These are phyloP conservation scores for Drosophila nannoptera DNA, from an alignment of 1,140 invertebrate species.

Conservation along the genomic window DNA sequence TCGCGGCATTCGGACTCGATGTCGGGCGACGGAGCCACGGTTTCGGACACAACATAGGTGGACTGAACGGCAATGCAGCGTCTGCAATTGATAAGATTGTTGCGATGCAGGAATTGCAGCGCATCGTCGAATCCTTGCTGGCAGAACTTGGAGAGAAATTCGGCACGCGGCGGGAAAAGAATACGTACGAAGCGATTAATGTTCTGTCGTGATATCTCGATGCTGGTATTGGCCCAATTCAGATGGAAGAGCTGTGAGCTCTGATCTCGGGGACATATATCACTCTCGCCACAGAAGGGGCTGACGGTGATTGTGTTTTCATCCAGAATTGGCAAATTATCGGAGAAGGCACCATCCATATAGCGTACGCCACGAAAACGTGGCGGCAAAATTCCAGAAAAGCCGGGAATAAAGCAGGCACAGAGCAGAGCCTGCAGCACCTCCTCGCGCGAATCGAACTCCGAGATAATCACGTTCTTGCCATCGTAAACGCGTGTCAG, in stretches of 20 bases:
- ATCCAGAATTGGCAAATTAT: slow-evolving; percentile 96
- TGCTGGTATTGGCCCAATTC: slow-evolving; percentile 95
- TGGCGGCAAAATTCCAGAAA: slow-evolving; percentile 95
- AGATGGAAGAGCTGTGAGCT: slow-evolving; percentile 93
- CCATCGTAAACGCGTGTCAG: slow-evolving; percentile 96
- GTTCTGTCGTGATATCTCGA: slow-evolving; percentile 95
- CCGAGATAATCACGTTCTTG: slow-evolving; percentile 95
- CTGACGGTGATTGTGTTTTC: slow-evolving; percentile 97
- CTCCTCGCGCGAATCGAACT: slow-evolving; percentile 95
- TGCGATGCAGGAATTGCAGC: slow-evolving; percentile 93
- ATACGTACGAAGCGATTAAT: slow-evolving; percentile 94
- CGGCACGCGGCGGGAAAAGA: slow-evolving; percentile 95
- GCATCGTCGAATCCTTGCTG: slow-evolving; percentile 99
- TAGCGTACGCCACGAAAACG: slow-evolving; percentile 93
- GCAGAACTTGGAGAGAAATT: slow-evolving; percentile 96
- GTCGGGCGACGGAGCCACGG: slow-evolving; percentile 81
- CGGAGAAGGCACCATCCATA: slow-evolving; percentile 97
- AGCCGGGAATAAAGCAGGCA: slow-evolving; percentile 96
- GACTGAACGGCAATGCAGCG: slow-evolving; percentile 90
- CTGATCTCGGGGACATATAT: slow-evolving; percentile 97
- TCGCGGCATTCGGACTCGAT: slow-evolving; percentile 91
- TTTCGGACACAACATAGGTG: slow-evolving; percentile 87
- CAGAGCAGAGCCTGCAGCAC: slow-evolving; percentile 95
- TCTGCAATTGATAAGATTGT: slow-evolving; percentile 93
- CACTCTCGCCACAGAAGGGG: slow-evolving; percentile 98